A percentile compares a stretch with the other conserved stretches of the same genome.
These are phyloP conservation scores for Sigmodon hispidus DNA, from an alignment of 2,113 vertebrate species.

Conservation along the genomic window DNA sequence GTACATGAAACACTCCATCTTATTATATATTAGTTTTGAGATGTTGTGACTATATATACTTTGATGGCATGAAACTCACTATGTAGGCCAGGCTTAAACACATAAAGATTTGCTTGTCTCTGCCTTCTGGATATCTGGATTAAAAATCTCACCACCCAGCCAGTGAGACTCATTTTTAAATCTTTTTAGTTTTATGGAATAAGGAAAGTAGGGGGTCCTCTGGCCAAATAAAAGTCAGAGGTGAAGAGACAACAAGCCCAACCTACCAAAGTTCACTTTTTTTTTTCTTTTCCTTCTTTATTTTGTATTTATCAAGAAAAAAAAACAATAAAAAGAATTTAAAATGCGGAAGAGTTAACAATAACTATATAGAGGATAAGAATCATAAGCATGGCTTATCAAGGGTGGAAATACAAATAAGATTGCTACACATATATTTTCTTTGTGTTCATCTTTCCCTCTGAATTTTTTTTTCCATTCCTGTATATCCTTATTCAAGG, in stretches of 20 bases:
- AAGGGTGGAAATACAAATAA: too few species aligned
- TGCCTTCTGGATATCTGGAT: not conserved
- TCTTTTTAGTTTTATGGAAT: not conserved
- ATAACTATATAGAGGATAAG: too few species aligned
- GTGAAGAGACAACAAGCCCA: too few species aligned
- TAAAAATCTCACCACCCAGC: not conserved
- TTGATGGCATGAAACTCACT: not conserved
- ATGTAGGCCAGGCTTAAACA: not conserved
- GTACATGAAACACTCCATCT: not conserved
- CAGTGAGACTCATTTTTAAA: not conserved
- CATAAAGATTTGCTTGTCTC: not conserved
- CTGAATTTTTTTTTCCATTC: too few species aligned
- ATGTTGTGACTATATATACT: not conserved
- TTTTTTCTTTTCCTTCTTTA: too few species aligned
- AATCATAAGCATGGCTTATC: too few species aligned
- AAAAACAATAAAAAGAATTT: too few species aligned
- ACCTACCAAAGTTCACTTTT: not conserved
- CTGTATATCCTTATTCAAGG: too few species aligned
- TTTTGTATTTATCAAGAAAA: too few species aligned
- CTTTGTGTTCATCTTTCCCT: too few species aligned
- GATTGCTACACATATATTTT: too few species aligned
- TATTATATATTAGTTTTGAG: not conserved
- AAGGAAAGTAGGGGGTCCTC: not conserved
- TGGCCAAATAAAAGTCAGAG: not conserved
- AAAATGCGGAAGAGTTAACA: too few species aligned